These are phyloP conservation scores for Poecilia picta DNA, from an alignment of 2,797 vertebrate genomes.

Conservation along the genomic window DNA sequence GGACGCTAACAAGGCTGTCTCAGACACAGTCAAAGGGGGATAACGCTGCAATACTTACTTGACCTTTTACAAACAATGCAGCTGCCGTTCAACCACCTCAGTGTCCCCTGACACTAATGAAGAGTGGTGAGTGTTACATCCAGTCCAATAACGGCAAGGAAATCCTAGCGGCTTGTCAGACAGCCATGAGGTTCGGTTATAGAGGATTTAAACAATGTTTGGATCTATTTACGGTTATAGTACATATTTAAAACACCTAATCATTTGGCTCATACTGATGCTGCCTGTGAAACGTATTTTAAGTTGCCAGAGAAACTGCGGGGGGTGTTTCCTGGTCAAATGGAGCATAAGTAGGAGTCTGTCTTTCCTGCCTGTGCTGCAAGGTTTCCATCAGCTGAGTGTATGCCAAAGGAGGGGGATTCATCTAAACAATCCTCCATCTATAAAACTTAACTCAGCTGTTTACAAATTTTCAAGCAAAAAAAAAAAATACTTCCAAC, in stretches of 20 bases:
- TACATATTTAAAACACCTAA: background rate
- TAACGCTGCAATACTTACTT: slow-evolving; percentile 30
- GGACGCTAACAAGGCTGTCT: slow-evolving; percentile 35
- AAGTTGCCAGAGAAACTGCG: background rate
- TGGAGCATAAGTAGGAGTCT: background rate
- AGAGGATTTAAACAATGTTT: slow-evolving; percentile 15
- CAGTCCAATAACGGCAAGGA: slow-evolving; percentile 29
- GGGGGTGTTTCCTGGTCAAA: background rate
- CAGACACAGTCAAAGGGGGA: slow-evolving; percentile 30
- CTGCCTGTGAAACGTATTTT: background rate
- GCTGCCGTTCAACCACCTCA: slow-evolving; percentile 40
- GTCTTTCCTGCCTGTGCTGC: background rate
- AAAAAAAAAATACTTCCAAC: background rate
- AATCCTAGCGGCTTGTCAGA: slow-evolving; percentile 31
- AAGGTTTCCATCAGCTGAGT: background rate
- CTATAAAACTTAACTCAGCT: background rate
- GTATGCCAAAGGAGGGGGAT: background rate
- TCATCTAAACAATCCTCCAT: background rate
- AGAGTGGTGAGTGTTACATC: slow-evolving; percentile 38
- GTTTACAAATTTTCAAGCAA: background rate
- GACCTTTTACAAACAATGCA: slow-evolving; percentile 61
- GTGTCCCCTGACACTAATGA: slow-evolving; percentile 42
- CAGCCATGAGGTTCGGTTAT: slow-evolving; percentile 39
- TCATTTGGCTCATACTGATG: background rate
- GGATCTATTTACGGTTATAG: background rate